These are phyloP conservation scores for Aselliscus stoliczkanus DNA, from an alignment of 2,797 vertebrate species.

Conservation along the genomic window DNA sequence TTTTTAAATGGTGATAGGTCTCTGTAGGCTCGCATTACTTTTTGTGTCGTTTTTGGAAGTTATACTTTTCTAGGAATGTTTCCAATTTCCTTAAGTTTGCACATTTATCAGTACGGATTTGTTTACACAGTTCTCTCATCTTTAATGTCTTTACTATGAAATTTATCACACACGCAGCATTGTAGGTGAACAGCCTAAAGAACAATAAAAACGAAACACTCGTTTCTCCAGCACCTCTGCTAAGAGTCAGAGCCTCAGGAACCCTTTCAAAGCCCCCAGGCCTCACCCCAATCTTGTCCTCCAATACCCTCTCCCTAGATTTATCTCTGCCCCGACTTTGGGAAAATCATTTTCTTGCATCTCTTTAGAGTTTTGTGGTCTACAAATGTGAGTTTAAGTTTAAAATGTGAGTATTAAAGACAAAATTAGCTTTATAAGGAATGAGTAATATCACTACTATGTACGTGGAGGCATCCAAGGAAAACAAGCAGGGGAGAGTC, in stretches of 20 bases:
- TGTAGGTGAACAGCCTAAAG: rapidly evolving
- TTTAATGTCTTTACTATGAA: neutral
- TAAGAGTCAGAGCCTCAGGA: rapidly evolving
- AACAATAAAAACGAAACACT: rapidly evolving
- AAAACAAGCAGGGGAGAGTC: rapidly evolving
- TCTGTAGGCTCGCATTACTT: neutral
- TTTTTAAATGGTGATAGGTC: neutral
- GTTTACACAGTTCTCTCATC: neutral
- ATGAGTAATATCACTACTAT: rapidly evolving
- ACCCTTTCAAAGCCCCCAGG: rapidly evolving
- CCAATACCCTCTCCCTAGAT: neutral
- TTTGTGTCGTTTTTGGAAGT: neutral
- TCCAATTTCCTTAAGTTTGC: neutral
- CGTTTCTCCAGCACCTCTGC: rapidly evolving
- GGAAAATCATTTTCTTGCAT: rapidly evolving
- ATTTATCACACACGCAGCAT: neutral
- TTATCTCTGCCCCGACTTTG: rapidly evolving
- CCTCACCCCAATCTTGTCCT: rapidly evolving
- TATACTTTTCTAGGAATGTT: neutral
- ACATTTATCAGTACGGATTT: neutral
- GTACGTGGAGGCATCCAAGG: rapidly evolving
- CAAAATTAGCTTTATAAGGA: rapidly evolving
- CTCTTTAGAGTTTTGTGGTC: neutral
- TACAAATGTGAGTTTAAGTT: no score
- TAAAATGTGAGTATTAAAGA: rapidly evolving